Evolutionary conservation across 1,140 invertebrate species (phyloP).

Genomic region (Brachionus rotundiformis): DNA sequence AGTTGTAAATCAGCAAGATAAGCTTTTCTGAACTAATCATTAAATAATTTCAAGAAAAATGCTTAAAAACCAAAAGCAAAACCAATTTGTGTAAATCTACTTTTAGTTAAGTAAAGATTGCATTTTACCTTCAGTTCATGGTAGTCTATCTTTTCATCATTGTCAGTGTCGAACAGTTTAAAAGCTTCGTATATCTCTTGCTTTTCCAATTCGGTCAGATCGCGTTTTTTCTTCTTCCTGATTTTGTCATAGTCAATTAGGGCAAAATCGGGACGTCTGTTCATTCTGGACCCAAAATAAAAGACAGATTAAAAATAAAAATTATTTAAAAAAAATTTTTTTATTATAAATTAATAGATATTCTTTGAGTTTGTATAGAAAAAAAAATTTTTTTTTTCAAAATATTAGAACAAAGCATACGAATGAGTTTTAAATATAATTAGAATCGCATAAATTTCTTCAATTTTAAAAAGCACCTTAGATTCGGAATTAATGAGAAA

Average conservation of each 20-base stretch:
- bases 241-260: slow-evolving; percentile 44
- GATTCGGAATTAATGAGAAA: slow-evolving; percentile 23
- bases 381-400: slow-evolving; percentile 41
- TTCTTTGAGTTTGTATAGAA: background rate
- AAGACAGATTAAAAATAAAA: background rate
- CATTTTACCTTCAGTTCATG: slow-evolving; percentile 63
- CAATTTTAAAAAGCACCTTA: slow-evolving; percentile 37
- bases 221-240: slow-evolving; percentile 58
- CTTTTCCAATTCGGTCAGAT: slow-evolving; percentile 63
- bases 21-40: background rate
- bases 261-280: slow-evolving; percentile 49
- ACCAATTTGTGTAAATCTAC: background rate
- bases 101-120: background rate
- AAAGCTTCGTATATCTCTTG: slow-evolving; percentile 65
- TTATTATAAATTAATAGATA: slow-evolving; percentile 26
- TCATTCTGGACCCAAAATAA: background rate
- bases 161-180: slow-evolving; percentile 65
- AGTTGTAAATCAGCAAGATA: background rate
- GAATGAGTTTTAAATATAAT: slow-evolving; percentile 6
- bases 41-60: no score
- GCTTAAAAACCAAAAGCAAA: background rate
- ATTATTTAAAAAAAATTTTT: background rate
- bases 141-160: slow-evolving; percentile 64
- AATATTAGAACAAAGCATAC: background rate
- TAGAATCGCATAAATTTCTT: slow-evolving; percentile 19